Evolutionary conservation across 1,140 invertebrate genomes (phyloP).

Genomic region (Drosophila truncata): DNA sequence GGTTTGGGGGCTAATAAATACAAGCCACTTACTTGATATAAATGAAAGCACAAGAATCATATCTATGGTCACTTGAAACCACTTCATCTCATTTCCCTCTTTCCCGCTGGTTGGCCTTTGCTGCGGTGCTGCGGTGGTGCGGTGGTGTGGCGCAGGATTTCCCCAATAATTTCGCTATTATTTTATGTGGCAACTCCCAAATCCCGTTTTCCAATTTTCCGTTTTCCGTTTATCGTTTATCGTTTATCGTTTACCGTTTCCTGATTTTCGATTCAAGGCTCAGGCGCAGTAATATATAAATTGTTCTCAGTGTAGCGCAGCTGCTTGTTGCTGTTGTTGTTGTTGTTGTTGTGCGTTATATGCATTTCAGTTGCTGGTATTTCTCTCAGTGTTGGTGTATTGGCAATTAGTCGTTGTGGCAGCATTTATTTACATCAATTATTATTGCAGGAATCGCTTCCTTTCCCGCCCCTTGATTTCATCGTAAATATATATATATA

Average conservation of each 20-base stretch:
- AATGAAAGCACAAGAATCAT: slow-evolving; percentile 85
- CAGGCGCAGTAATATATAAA: slow-evolving; percentile 42
- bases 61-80: slow-evolving; percentile 85
- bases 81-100: slow-evolving; percentile 85
- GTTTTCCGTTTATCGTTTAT: not conserved
- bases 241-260: not conserved
- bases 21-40: slow-evolving; percentile 81
- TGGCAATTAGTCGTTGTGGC: slow-evolving; percentile 51
- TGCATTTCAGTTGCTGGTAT: slow-evolving; percentile 54
- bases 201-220: not conserved
- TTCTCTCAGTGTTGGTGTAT: slow-evolving; percentile 32
- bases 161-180: slow-evolving; percentile 15
- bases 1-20: slow-evolving; percentile 65
- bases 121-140: slow-evolving; percentile 25
- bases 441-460: slow-evolving; percentile 43
- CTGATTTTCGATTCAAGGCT: slow-evolving; percentile 27
- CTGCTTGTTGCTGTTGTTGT: slow-evolving; percentile 38
- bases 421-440: slow-evolving; percentile 79
- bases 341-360: slow-evolving; percentile 59
- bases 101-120: slow-evolving; percentile 57
- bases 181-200: slow-evolving; percentile 10
- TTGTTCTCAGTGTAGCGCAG: slow-evolving; percentile 18
- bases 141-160: slow-evolving; percentile 20
- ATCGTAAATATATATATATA: slow-evolving; percentile 15
- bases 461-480: slow-evolving; percentile 10